Percentiles rank a stretch among this genome's conserved stretches.
Evolutionary conservation across 1,140 invertebrate species (phyloP).

Genomic region (Idris sp.): DNA sequence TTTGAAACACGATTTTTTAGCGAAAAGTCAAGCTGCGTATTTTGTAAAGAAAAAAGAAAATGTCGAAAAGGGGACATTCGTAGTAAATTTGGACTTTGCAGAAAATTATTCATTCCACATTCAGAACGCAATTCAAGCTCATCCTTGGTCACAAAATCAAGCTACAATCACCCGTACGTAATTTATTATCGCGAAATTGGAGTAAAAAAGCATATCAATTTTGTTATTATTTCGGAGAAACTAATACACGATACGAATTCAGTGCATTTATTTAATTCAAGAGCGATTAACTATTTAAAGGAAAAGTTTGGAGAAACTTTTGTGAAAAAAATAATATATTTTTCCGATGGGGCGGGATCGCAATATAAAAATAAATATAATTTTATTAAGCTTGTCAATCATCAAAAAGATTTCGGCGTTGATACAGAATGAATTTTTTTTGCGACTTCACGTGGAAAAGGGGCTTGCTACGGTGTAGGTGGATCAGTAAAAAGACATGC

Average conservation of each 20-base stretch:
- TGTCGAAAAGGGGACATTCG: too few species aligned
- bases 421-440: too few species aligned
- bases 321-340: constrained; percentile 4
- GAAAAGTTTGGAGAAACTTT: not conserved
- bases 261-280: not conserved
- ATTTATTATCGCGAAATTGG: not conserved
- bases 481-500: too few species aligned
- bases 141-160: not conserved
- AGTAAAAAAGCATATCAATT: not conserved
- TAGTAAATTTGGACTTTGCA: not conserved
- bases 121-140: not conserved
- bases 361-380: constrained; percentile 3
- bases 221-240: not conserved
- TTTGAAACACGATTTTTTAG: too few species aligned
- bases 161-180: not conserved
- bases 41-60: too few species aligned
- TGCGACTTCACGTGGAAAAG: too few species aligned
- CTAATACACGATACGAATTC: not conserved
- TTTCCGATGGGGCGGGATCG: too few species aligned
- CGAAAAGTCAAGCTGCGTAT: too few species aligned
- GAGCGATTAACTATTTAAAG: not conserved
- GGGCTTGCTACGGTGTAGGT: too few species aligned
- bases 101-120: constrained; percentile 3
- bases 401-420: not conserved
- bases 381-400: not conserved